Evolutionary conservation across 2,113 vertebrate species (phyloP).

Genomic region (Lanius collurio): DNA sequence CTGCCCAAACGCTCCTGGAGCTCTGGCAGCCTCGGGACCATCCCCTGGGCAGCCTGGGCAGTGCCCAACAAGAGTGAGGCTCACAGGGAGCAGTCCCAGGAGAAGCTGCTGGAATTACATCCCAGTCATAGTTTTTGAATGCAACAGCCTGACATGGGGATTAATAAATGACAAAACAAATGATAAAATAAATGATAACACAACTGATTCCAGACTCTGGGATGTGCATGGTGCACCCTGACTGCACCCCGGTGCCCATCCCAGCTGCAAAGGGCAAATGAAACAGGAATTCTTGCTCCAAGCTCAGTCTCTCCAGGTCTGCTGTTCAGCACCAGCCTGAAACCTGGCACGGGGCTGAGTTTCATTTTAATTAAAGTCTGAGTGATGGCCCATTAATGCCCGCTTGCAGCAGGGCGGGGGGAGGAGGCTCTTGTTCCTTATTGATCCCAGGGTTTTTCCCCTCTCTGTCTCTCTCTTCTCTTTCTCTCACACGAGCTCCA

Average conservation of each 20-base stretch:
- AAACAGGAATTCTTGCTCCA: rapidly evolving
- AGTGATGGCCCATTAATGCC: background rate
- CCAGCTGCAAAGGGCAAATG: background rate
- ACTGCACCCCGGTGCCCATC: background rate
- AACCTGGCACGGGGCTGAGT: background rate
- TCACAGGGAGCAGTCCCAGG: background rate
- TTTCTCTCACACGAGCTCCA: background rate
- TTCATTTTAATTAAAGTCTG: background rate
- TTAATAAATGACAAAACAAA: background rate
- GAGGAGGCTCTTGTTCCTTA: background rate
- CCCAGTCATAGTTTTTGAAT: rapidly evolving
- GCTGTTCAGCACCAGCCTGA: background rate
- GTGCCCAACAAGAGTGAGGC: background rate
- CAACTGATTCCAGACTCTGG: background rate
- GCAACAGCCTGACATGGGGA: rapidly evolving
- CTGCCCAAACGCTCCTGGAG: background rate
- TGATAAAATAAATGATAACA: background rate
- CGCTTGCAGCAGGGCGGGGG: background rate
- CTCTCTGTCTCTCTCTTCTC: background rate
- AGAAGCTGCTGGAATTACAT: background rate
- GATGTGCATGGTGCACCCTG: rapidly evolving
- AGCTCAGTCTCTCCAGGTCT: background rate
- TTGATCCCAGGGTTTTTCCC: background rate
- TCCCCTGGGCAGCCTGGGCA: background rate
- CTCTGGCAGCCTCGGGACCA: background rate